These are phyloP conservation scores for Ichneumoninae sp. DNA, from an alignment of 2,888 invertebrate genomes.

Conservation along the genomic window DNA sequence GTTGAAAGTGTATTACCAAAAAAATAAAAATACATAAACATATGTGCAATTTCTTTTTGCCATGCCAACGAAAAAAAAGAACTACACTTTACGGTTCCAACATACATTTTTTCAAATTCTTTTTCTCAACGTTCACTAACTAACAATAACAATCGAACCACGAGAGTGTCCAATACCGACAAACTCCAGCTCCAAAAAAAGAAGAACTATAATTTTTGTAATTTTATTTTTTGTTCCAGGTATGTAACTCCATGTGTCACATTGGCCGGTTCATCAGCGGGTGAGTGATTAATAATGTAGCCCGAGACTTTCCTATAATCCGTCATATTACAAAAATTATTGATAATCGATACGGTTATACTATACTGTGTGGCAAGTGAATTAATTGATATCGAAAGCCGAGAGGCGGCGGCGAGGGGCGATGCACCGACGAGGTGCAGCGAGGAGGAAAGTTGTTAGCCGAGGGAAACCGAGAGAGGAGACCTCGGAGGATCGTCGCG, in stretches of 20 bases:
- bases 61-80: too few species aligned
- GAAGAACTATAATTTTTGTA: not conserved
- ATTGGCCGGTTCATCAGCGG: conserved; percentile 3
- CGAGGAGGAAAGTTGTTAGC: conserved; percentile 54
- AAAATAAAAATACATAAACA: too few species aligned
- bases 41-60: too few species aligned
- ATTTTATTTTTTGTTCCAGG: conserved; percentile 50
- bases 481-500: conserved; percentile 38
- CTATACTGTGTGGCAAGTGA: not conserved
- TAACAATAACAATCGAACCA: too few species aligned
- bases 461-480: conserved; percentile 43
- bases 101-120: not conserved
- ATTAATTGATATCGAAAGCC: conserved; percentile 56
- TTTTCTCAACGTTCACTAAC: not conserved
- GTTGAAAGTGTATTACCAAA: too few species aligned
- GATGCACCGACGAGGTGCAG: not conserved
- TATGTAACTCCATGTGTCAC: conserved; percentile 30
- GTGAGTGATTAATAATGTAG: conserved; percentile 41
- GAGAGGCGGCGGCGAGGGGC: conserved; percentile 3
- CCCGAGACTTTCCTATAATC: not conserved
- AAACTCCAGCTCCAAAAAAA: not conserved
- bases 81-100: too few species aligned
- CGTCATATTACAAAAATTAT: conserved; percentile 19
- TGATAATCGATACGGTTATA: conserved; percentile 31
- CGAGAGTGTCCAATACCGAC: not conserved